Conservation (phyloP, 2,113 vertebrate species). For the Mohoua ochrocephala region DNA sequence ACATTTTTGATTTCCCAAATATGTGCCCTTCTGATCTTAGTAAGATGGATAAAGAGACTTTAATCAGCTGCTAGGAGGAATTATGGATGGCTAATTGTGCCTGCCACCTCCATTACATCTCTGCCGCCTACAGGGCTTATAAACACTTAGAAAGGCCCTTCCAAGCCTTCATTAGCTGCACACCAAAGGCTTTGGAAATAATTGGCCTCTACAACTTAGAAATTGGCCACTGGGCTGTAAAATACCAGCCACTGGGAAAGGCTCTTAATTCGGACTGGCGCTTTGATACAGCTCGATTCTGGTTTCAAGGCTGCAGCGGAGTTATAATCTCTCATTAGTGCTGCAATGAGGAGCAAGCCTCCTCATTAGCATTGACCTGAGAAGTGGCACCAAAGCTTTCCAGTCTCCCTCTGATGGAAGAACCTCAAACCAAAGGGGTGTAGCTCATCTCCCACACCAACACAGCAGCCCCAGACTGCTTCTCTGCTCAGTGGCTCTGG, state of each 20-base stretch:
- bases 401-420: neutral
- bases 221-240: slow-evolving; percentile 75
- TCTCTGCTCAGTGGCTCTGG: neutral
- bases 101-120: slow-evolving; percentile 68
- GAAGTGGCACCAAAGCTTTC: neutral
- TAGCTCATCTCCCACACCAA: neutral
- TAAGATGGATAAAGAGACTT: slow-evolving; percentile 63
- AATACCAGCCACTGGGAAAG: slow-evolving; percentile 68
- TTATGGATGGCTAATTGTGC: slow-evolving; percentile 69
- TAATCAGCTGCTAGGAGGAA: slow-evolving; percentile 59
- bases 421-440: neutral
- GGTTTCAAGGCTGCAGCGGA: neutral
- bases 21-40: slow-evolving; percentile 33
- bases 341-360: neutral
- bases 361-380: neutral
- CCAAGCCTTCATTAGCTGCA: slow-evolving; percentile 67
- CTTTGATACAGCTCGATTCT: slow-evolving; percentile 63
- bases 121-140: neutral
- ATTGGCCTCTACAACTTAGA: slow-evolving; percentile 68
- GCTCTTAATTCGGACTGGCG: slow-evolving; percentile 29
- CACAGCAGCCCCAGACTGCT: fast-evolving
- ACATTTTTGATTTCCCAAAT: slow-evolving; percentile 38
- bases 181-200: slow-evolving; percentile 61
- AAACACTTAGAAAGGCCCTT: neutral
- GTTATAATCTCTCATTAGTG: slow-evolving; percentile 60